Base-by-base conservation (phyloP, 2,888 invertebrate species). In the Aphodius sticticus region DNA sequence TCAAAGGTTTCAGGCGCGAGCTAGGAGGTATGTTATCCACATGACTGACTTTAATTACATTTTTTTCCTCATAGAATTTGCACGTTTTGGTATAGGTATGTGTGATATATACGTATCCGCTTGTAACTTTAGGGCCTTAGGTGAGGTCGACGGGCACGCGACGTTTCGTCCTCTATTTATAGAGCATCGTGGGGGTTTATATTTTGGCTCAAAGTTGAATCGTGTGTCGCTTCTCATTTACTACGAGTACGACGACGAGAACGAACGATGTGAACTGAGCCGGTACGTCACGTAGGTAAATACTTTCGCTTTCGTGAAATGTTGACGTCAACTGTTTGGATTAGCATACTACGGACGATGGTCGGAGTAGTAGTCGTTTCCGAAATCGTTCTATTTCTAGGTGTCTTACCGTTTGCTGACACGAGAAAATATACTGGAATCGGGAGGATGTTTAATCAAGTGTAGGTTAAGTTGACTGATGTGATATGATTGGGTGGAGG, bases 111-210 rank as follows among this genome's bases (percentile, higher is more conserved):
- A 53, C 4, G 53, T 12, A 53, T 53, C 53, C 12, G 53, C 53
- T 53, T 53, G 53, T 53, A 53, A 12, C 12, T 53, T 53, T 53
- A 53, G 53, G 53, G 53, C 12, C 12, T 53, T 53, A 53, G 53
- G 7, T 2, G 53, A 53, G 53, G 53, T 53, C 53, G 12, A 53
- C 53, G 6, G 12, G 6, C 53, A 53, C 3, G 53, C 53, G 53
- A 53, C 53, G 53, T 53, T 53, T 53, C 6, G 53, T 53, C 53
- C 53, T 7, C 53, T 53, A 53, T 53, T 53, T 53, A 53, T 53
- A 53, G 53, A 53, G 53, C 53, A 53, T 53, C 53, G 53, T 53
- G 53, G 53, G 53, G 53, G 53, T 53, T 53, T 53, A 53, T 53
- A 53, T 53, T 53, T 53, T 53, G 26, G 53, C 53, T 53, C 53